Evolutionary conservation across 2,113 vertebrate genomes (phyloP).

Genomic region (Myrmecobius fasciatus): DNA sequence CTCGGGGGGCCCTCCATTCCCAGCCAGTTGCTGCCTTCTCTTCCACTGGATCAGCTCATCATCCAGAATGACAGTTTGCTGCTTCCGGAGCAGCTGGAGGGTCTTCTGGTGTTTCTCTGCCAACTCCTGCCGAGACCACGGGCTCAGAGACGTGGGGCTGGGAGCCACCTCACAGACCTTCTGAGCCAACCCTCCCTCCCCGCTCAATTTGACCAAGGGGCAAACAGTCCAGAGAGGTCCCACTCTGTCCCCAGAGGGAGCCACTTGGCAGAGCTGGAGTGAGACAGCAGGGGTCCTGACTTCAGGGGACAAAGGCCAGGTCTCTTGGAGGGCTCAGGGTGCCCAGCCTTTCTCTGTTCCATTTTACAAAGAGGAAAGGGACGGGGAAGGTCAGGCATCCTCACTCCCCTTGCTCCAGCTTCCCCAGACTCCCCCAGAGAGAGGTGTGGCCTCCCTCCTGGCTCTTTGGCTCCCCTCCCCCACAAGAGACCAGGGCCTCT

Average conservation of each 20-base stretch:
- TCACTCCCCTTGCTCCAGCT: accelerated
- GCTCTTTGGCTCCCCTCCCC: background rate
- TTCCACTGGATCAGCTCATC: slow-evolving; percentile 99
- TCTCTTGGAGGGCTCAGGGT: background rate
- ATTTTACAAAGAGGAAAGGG: background rate
- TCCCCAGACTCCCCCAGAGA: background rate
- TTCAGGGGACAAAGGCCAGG: background rate
- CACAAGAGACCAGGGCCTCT: accelerated
- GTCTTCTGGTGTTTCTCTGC: slow-evolving; percentile 98
- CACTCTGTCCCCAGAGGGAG: background rate
- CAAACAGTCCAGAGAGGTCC: background rate
- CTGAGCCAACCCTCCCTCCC: background rate
- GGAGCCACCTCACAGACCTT: background rate
- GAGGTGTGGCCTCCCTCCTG: background rate
- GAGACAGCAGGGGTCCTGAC: background rate
- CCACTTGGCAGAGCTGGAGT: too few species aligned
- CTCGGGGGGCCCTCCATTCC: slow-evolving; percentile 95
- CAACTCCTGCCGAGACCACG: slow-evolving; percentile 83
- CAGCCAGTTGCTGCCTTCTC: slow-evolving; percentile 96
- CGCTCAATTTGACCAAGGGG: background rate
- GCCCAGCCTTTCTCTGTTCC: background rate
- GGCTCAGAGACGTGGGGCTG: background rate
- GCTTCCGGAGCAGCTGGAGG: slow-evolving; percentile 95
- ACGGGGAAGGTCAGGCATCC: background rate
- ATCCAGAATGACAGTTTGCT: slow-evolving; percentile 96